Percentiles rank a stretch among this genome's conserved stretches.
These are phyloP conservation scores for Neolamprologus falcicula DNA, from an alignment of 2,113 vertebrate species.

Conservation along the genomic window DNA sequence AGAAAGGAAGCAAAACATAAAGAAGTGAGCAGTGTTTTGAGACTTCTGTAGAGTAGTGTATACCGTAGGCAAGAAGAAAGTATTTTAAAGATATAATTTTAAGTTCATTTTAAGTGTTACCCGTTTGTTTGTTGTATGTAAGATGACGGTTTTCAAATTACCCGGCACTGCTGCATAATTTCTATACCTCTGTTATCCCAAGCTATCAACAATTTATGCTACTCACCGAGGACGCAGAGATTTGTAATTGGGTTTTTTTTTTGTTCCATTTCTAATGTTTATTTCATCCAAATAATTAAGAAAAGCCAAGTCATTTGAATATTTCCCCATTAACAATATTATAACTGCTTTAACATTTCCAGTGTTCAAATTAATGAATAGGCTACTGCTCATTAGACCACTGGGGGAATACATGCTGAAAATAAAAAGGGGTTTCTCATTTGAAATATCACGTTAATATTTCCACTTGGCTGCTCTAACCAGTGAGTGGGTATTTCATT, in stretches of 20 bases:
- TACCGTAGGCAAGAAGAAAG: background rate
- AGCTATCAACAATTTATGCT: background rate
- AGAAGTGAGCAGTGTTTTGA: background rate
- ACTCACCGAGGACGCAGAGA: background rate
- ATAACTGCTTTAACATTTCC: background rate
- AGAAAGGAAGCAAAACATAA: background rate
- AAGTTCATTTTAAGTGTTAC: background rate
- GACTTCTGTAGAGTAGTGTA: background rate
- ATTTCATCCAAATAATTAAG: background rate
- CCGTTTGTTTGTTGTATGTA: background rate
- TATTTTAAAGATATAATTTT: background rate
- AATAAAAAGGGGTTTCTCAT: conserved; percentile 8
- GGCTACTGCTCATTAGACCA: background rate
- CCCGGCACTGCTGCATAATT: background rate
- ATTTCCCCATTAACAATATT: background rate
- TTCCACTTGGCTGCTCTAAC: background rate
- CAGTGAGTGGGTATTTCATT: background rate
- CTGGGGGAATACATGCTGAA: conserved; percentile 10
- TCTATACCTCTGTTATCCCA: background rate
- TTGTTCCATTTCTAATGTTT: background rate
- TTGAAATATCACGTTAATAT: conserved; percentile 49
- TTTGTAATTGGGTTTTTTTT: rapidly evolving
- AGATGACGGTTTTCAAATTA: background rate
- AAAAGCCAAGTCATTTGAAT: background rate
- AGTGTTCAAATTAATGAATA: conserved; percentile 22